Percentiles rank a stretch among this genome's conserved stretches.
These are phyloP conservation scores for Riptortus pedestris DNA, from an alignment of 1,140 invertebrate genomes.

Conservation along the genomic window DNA sequence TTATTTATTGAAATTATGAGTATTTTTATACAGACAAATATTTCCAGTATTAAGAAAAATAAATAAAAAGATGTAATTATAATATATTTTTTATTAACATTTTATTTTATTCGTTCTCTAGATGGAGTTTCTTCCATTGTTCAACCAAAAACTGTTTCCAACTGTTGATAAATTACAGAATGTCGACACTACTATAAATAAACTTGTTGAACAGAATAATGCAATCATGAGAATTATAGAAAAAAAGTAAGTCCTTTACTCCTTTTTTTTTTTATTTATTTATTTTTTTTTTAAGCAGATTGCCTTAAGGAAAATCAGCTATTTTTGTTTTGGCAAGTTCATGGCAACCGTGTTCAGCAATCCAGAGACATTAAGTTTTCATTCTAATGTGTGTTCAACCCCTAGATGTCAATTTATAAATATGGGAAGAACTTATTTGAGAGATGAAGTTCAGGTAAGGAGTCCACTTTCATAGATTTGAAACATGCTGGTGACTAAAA, in stretches of 20 bases:
- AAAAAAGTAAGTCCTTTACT: not conserved
- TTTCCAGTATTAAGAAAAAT: not conserved
- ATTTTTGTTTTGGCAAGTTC: no score
- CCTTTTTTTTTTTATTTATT: no score
- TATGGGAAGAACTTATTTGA: no score
- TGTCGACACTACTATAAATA: not conserved
- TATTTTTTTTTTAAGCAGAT: no score
- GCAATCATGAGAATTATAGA: not conserved
- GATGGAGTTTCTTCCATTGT: not conserved
- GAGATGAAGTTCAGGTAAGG: no score
- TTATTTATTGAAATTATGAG: not conserved
- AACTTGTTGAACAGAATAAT: slow-evolving; percentile 4
- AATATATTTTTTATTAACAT: not conserved
- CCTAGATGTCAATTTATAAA: no score
- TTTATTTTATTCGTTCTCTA: not conserved
- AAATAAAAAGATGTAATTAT: not conserved
- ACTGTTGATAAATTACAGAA: not conserved
- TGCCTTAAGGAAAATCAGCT: no score
- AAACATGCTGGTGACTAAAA: no score
- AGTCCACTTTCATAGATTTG: no score
- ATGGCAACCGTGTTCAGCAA: no score
- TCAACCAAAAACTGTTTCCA: not conserved
- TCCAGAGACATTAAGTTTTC: no score
- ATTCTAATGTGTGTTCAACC: no score
- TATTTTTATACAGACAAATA: not conserved